Conservation (phyloP, 1,140 invertebrate species). For the Drosophila bifasciata region DNA sequence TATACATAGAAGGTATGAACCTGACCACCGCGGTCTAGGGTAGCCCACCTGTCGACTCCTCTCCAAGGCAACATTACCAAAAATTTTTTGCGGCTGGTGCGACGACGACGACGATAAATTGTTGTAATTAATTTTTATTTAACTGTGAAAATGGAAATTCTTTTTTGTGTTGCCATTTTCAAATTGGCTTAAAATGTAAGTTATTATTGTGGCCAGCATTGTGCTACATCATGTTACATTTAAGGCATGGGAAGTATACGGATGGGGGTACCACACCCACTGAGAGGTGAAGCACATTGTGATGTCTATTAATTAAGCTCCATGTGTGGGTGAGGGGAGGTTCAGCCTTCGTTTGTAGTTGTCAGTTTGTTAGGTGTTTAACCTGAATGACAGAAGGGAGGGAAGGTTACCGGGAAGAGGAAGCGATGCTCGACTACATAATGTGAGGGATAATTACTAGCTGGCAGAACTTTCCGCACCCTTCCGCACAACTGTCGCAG, state of each 20-base stretch:
- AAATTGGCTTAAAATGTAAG: slow-evolving; percentile 83
- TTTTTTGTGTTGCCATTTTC: slow-evolving; percentile 61
- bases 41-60: background rate
- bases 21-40: background rate
- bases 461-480: slow-evolving; percentile 74
- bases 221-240: slow-evolving; percentile 58
- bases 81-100: slow-evolving; percentile 57
- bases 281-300: slow-evolving; percentile 57
- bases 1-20: no score
- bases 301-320: slow-evolving; percentile 79
- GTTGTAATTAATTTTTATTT: slow-evolving; percentile 83
- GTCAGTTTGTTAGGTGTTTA: slow-evolving; percentile 38
- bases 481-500: slow-evolving; percentile 49
- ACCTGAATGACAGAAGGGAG: slow-evolving; percentile 27
- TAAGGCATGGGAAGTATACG: slow-evolving; percentile 14
- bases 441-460: slow-evolving; percentile 80
- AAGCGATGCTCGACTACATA: slow-evolving; percentile 33
- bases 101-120: slow-evolving; percentile 78
- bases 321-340: slow-evolving; percentile 32
- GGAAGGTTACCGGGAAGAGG: background rate
- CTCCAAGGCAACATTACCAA: background rate
- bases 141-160: slow-evolving; percentile 79
- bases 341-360: slow-evolving; percentile 25
- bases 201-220: slow-evolving; percentile 78
- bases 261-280: no score